Evolutionary conservation across 2,113 vertebrate species (phyloP).

Genomic region (Tyrannus savana): DNA sequence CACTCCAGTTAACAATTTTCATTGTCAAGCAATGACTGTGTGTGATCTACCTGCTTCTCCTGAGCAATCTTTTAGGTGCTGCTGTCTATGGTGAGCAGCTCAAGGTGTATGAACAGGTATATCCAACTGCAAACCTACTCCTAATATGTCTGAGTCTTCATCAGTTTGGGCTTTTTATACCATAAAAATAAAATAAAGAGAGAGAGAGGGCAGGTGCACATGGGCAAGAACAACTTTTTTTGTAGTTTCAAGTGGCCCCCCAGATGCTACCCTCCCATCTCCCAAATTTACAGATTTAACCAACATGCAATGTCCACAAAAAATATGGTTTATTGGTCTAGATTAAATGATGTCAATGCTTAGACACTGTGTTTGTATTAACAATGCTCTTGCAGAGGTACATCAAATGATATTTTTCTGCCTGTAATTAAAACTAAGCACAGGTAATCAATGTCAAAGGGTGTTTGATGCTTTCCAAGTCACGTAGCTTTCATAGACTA

Average conservation of each 20-base stretch:
- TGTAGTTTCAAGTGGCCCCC: not conserved
- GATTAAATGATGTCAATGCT: conserved; percentile 2
- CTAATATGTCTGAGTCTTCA: not conserved
- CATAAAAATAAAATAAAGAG: not conserved
- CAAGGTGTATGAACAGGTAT: not conserved
- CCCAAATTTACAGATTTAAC: not conserved
- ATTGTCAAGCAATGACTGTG: not conserved
- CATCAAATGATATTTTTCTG: not conserved
- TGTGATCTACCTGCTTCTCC: not conserved
- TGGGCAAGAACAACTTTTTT: not conserved
- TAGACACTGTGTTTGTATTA: not conserved
- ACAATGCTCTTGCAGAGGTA: not conserved
- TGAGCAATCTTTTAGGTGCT: not conserved
- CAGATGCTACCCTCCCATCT: not conserved
- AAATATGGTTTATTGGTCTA: conserved; percentile 38
- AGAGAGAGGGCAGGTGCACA: fast-evolving
- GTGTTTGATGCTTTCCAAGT: not conserved
- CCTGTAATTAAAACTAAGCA: not conserved
- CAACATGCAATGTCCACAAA: not conserved
- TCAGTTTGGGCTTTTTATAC: not conserved
- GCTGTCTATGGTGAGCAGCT: not conserved
- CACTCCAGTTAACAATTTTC: not conserved
- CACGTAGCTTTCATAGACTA: not conserved
- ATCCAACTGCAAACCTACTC: not conserved
- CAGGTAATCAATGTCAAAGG: not conserved